Percentiles rank a stretch among this genome's conserved stretches.
Evolutionary conservation across 2,888 invertebrate species (phyloP).

Genomic region (Eupithecia tripunctaria): DNA sequence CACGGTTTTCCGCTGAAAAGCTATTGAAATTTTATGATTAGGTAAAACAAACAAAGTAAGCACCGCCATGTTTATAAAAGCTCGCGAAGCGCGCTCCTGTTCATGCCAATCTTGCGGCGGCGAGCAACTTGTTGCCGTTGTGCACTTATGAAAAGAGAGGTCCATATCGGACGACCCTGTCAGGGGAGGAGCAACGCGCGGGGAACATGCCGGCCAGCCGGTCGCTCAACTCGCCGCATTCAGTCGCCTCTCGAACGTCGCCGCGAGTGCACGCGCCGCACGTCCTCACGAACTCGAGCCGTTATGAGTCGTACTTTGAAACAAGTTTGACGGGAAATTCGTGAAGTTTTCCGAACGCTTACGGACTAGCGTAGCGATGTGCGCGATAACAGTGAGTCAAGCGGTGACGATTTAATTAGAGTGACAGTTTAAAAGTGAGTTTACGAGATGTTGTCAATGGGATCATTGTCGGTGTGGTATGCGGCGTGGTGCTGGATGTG

Average conservation of each 20-base stretch:
- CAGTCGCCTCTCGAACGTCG: constrained; percentile 71
- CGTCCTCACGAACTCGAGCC: constrained; percentile 65
- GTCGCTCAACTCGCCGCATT: constrained; percentile 76
- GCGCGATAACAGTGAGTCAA: constrained; percentile 71
- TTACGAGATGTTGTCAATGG: constrained; percentile 78
- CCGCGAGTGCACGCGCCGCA: constrained; percentile 58
- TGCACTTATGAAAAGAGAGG: constrained; percentile 75
- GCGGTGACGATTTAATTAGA: constrained; percentile 77
- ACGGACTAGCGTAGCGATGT: constrained; percentile 78
- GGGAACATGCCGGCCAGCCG: constrained; percentile 73
- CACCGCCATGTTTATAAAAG: constrained; percentile 83
- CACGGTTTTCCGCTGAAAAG: constrained; percentile 63
- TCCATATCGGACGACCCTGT: constrained; percentile 68
- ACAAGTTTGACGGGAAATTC: constrained; percentile 84
- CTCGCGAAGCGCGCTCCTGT: constrained; percentile 83
- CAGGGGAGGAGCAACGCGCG: constrained; percentile 81
- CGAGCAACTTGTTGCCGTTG: constrained; percentile 83
- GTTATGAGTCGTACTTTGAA: constrained; percentile 81
- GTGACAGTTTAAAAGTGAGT: constrained; percentile 81
- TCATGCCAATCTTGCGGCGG: constrained; percentile 83
- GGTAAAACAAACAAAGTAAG: constrained; percentile 81
- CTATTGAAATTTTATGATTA: constrained; percentile 79
- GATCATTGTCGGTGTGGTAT: constrained; percentile 76
- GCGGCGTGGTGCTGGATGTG: constrained; percentile 73
- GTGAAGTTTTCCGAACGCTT: constrained; percentile 79